phyloP scores from a whole-genome alignment of 2,797 vertebrate species.

The Propithecus perrieri region DNA sequence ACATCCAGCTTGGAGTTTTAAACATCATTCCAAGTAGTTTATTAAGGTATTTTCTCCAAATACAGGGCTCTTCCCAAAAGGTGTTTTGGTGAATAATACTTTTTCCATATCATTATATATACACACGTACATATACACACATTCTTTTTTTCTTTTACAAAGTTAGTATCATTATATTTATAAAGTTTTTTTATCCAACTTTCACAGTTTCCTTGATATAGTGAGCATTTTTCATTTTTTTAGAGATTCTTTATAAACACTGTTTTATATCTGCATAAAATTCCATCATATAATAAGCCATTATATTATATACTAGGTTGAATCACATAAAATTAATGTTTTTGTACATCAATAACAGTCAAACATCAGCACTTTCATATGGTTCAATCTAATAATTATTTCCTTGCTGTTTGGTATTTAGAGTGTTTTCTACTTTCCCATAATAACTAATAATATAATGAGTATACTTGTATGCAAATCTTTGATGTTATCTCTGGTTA shows the following conservation, averaged over 20 bases:
- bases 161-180: not conserved
- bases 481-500: not conserved
- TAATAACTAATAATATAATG: not conserved
- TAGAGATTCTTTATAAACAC: not conserved
- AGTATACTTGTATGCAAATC: not conserved
- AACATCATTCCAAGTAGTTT: not conserved
- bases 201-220: not conserved
- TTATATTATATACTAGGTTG: not conserved
- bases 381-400: not conserved
- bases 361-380: not conserved
- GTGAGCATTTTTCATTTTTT: constrained; percentile 19
- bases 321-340: not conserved
- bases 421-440: not conserved
- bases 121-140: not conserved
- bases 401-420: not conserved
- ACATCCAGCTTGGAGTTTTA: not conserved
- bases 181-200: constrained; percentile 5
- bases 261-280: constrained; percentile 4
- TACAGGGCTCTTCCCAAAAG: not conserved
- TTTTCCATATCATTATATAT: not conserved
- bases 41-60: not conserved
- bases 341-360: not conserved
- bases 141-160: constrained; percentile 17
- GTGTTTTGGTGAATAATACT: not conserved
- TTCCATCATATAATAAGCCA: not conserved